Conservation (phyloP, 2,888 invertebrate species). For the Netelia fuscicornis region DNA sequence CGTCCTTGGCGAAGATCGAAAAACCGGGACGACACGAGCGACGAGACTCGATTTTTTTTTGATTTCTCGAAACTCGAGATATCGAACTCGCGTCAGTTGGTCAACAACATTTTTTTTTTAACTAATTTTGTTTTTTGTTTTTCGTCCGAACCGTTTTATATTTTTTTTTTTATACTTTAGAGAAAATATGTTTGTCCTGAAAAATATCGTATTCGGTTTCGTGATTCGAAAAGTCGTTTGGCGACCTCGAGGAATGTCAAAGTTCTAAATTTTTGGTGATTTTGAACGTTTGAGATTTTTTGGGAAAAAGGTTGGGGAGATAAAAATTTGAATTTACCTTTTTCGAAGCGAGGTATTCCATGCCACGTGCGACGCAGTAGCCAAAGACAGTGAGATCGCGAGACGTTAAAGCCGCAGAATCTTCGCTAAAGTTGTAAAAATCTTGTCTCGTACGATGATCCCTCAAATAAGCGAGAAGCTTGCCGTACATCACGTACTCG, state of each 20-base stretch:
- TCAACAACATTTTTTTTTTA: slow-evolving; percentile 30
- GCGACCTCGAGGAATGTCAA: neutral
- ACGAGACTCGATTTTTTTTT: slow-evolving; percentile 12
- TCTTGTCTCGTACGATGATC: slow-evolving; percentile 87
- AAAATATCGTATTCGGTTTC: neutral
- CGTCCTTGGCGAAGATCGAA: slow-evolving; percentile 53
- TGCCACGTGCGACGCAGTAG: slow-evolving; percentile 93
- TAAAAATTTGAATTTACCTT: slow-evolving; percentile 86
- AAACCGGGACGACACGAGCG: slow-evolving; percentile 19
- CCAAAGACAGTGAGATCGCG: slow-evolving; percentile 92
- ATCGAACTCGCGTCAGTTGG: slow-evolving; percentile 58
- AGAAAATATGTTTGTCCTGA: slow-evolving; percentile 7
- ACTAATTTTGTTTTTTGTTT: slow-evolving; percentile 8
- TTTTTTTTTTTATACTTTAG: slow-evolving; percentile 11
- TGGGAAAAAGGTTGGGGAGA: neutral
- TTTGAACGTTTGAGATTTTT: neutral
- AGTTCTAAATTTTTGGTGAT: neutral
- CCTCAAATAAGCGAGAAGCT: slow-evolving; percentile 91
- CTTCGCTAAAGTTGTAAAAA: slow-evolving; percentile 88
- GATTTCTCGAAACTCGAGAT: slow-evolving; percentile 40
- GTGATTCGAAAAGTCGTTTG: neutral
- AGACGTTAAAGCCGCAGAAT: slow-evolving; percentile 88
- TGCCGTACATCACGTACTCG: slow-evolving; percentile 95
- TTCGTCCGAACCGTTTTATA: slow-evolving; percentile 3
- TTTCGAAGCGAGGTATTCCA: slow-evolving; percentile 93